Evolutionary conservation across 2,888 invertebrate genomes (phyloP), one percentile per base, ranked within the genome.

Genomic region (Leucophenga maculata): DNA sequence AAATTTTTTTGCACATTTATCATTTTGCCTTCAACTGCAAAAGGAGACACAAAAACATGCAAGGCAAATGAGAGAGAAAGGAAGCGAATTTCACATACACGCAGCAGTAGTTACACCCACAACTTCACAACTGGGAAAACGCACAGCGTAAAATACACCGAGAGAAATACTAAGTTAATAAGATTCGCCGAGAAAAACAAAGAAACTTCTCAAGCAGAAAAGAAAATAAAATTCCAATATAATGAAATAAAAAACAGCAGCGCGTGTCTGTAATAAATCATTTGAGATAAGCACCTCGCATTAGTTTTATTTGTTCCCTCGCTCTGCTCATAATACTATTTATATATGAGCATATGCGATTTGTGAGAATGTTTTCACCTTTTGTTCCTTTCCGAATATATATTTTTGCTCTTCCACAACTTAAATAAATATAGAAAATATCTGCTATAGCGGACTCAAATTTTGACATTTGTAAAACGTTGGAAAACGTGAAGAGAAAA

Each of bases 1-100:
- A 83, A 85, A 85, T 84, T 85, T 78, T 84, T 78, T 78, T 74
- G 73, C 80, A 78, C 84, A 83, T 81, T 82, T 81, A 81, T 81
- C 80, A 81, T 80, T 83, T 79, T 80, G 80, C 80, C 81, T 84
- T 83, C 82, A 78, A 68, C 72, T 69, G 74, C 78, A 83, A 72
- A 79, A 71, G 75, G 68, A 77, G 68, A 77, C 72, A 75, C 68
- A 69, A 68, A 71, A 64, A 72, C 64, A 70, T 50, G 70, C 66
- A 68, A 46, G 62, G 32, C 59, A 67, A 57, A 59, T n/a, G 26
- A 39, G 11, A 39, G 11, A 14, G 9, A 39, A 18, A 16, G 22
- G 6, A 67, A 44, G 65, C 11, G 1, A 46, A 46, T 68, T 67
- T 31, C 48, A 52, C 9, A 65, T 32, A 64, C 11, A 26, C 31